Conservation (phyloP, 2,797 vertebrate species). For the Anas bernieri region DNA sequence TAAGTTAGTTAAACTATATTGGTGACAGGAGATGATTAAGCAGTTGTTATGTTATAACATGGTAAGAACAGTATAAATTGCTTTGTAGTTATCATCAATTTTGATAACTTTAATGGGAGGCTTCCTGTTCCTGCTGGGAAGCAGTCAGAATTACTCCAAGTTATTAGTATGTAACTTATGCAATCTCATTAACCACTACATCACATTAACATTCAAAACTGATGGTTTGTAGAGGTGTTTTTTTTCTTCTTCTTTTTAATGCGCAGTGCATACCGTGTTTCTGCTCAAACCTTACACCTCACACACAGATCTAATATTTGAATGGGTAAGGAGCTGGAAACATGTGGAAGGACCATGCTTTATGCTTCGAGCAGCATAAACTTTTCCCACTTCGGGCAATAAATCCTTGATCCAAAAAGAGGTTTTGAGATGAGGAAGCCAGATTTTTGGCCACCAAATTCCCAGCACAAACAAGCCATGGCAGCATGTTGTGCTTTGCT, state of each 20-base stretch:
- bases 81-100: constrained; percentile 21
- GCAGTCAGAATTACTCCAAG: constrained; percentile 4
- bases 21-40: background rate
- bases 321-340: background rate
- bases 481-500: background rate
- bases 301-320: background rate
- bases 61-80: constrained; percentile 3
- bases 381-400: background rate
- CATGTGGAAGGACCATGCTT: rapidly evolving
- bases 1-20: background rate
- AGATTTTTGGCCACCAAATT: background rate
- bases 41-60: background rate
- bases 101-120: constrained; percentile 28
- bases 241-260: background rate
- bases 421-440: background rate
- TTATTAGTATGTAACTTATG: constrained; percentile 45
- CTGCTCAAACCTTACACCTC: background rate
- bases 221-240: background rate
- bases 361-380: background rate
- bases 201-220: constrained; percentile 26
- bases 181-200: constrained; percentile 43
- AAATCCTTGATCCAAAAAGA: background rate
- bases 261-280: background rate
- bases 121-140: constrained; percentile 45
- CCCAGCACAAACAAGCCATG: background rate